phyloP scores from a whole-genome alignment of 2,113 vertebrate genomes.

The Melospiza georgiana region DNA sequence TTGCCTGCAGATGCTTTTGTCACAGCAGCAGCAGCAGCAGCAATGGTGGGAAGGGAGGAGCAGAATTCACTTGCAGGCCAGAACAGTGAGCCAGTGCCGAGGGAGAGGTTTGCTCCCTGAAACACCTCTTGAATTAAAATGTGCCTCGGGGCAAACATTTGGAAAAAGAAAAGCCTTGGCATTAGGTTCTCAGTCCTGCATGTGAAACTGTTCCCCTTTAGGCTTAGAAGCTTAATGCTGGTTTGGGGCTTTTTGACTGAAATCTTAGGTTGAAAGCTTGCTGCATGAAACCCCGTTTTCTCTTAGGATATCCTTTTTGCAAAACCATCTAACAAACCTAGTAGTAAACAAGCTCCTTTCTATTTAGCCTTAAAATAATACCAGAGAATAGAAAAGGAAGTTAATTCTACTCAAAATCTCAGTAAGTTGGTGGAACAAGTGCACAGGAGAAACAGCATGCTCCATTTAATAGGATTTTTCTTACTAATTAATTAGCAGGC shows the following conservation, averaged over 20 bases:
- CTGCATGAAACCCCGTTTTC: background rate
- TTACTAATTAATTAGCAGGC: background rate
- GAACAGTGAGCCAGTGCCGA: accelerated
- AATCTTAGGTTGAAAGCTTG: background rate
- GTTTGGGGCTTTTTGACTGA: background rate
- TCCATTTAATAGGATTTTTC: background rate
- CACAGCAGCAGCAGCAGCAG: background rate
- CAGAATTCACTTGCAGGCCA: background rate
- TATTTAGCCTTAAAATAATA: background rate
- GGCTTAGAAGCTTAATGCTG: background rate
- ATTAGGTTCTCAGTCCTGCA: background rate
- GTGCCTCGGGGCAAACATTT: background rate
- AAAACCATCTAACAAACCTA: background rate
- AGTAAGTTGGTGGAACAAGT: background rate
- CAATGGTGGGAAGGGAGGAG: background rate
- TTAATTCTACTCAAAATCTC: background rate
- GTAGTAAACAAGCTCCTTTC: background rate
- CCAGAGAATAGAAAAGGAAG: background rate
- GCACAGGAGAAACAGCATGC: background rate
- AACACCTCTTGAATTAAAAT: background rate
- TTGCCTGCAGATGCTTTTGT: background rate
- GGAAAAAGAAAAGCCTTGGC: background rate
- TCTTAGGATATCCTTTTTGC: background rate
- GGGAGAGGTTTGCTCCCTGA: background rate
- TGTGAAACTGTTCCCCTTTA: background rate